These are phyloP conservation scores for Cisticola juncidis DNA, from an alignment of 2,113 vertebrate species.

Conservation along the genomic window DNA sequence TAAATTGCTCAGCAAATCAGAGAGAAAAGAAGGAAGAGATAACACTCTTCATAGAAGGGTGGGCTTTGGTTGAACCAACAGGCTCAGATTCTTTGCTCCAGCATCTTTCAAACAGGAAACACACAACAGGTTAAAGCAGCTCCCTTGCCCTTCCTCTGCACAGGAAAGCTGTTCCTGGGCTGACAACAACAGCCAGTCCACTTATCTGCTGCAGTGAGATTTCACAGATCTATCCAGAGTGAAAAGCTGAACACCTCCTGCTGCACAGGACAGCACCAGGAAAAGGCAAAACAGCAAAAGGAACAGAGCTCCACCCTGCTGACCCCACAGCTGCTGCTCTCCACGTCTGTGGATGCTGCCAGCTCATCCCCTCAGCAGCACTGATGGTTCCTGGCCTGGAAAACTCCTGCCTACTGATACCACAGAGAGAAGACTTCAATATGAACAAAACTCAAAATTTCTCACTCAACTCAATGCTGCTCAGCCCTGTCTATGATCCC, in stretches of 20 bases:
- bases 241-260: background rate
- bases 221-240: background rate
- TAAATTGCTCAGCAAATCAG: background rate
- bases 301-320: background rate
- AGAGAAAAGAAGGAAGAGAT: background rate
- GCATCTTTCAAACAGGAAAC: background rate
- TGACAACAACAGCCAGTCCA: background rate
- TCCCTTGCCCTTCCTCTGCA: background rate
- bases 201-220: background rate
- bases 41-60: background rate
- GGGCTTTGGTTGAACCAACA: background rate
- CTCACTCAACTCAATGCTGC: rapidly evolving
- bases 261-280: rapidly evolving
- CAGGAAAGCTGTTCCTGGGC: background rate
- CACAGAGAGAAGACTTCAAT: background rate
- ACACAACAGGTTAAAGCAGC: background rate
- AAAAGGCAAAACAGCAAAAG: background rate
- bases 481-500: background rate
- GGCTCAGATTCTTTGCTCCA: background rate
- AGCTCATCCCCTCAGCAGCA: background rate
- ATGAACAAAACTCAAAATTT: rapidly evolving
- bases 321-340: background rate
- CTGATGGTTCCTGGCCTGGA: background rate
- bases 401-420: rapidly evolving
- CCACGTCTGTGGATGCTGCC: background rate